phyloP scores from a whole-genome alignment of 2,113 vertebrate genomes.

The Apteryx owenii region DNA sequence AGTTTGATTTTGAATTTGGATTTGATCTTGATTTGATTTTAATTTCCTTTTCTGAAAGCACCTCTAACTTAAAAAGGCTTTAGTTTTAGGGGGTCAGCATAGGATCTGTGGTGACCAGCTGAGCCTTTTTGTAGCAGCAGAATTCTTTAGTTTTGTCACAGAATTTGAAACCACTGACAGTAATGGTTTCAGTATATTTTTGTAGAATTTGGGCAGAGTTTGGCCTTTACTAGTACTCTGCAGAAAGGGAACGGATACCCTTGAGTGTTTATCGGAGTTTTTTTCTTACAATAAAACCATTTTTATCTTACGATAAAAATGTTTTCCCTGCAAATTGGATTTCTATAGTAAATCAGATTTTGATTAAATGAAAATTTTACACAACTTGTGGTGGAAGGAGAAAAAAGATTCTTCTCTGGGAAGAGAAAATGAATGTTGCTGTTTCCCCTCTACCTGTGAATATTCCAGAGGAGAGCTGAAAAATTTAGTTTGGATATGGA shows the following conservation, averaged over 20 bases:
- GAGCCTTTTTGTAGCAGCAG: background rate
- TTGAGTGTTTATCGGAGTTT: background rate
- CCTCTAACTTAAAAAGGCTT: background rate
- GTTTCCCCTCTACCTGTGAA: background rate
- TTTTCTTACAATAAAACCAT: background rate
- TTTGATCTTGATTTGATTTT: background rate
- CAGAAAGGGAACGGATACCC: background rate
- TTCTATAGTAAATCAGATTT: background rate
- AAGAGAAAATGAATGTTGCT: background rate
- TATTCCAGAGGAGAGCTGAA: background rate
- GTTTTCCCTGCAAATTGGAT: background rate
- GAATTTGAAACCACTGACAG: background rate
- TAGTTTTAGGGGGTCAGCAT: background rate
- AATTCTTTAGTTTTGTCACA: background rate
- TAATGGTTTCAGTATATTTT: background rate
- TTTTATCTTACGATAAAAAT: background rate
- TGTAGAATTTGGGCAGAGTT: background rate
- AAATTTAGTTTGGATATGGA: background rate
- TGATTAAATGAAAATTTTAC: background rate
- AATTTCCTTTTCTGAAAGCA: background rate
- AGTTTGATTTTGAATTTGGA: background rate
- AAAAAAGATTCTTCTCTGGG: background rate
- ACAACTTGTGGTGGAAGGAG: background rate
- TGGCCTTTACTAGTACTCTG: background rate
- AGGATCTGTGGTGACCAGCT: background rate